These are phyloP conservation scores for Drosophila engyochracea DNA, from an alignment of 2,888 invertebrate genomes.

Conservation along the genomic window DNA sequence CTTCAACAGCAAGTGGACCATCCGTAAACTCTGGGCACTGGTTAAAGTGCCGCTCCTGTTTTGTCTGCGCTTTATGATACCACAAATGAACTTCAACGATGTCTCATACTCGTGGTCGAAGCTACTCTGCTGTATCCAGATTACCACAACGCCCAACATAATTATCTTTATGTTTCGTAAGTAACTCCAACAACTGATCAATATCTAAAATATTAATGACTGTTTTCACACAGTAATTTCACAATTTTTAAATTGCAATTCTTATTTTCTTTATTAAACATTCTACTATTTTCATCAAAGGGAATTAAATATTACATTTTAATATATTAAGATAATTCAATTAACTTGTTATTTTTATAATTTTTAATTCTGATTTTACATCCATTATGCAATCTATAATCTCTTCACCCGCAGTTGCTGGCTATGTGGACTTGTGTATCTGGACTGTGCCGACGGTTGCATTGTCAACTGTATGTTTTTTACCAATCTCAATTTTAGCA, in stretches of 20 bases:
- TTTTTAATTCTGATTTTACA: neutral
- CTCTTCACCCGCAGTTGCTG: neutral
- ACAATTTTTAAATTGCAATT: no score
- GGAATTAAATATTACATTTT: neutral
- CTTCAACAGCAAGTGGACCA: slow-evolving; percentile 29
- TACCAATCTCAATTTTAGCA: neutral
- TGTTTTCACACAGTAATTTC: no score
- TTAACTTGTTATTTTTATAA: neutral
- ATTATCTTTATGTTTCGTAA: slow-evolving; percentile 1
- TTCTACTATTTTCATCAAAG: neutral
- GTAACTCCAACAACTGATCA: neutral
- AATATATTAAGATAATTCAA: neutral
- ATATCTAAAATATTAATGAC: no score
- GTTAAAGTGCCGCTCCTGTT: slow-evolving; percentile 28
- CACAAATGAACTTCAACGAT: slow-evolving; percentile 19
- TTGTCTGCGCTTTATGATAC: slow-evolving; percentile 35
- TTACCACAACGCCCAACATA: slow-evolving; percentile 22
- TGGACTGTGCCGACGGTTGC: neutral
- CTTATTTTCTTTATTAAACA: no score
- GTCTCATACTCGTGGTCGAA: slow-evolving; percentile 34
- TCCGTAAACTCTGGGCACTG: slow-evolving; percentile 43
- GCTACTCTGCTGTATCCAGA: slow-evolving; percentile 42
- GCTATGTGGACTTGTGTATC: accelerated
- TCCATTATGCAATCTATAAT: neutral
- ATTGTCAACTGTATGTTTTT: neutral